Conservation (phyloP, 2,113 vertebrate genomes). For the Pungitius pungitius region DNA sequence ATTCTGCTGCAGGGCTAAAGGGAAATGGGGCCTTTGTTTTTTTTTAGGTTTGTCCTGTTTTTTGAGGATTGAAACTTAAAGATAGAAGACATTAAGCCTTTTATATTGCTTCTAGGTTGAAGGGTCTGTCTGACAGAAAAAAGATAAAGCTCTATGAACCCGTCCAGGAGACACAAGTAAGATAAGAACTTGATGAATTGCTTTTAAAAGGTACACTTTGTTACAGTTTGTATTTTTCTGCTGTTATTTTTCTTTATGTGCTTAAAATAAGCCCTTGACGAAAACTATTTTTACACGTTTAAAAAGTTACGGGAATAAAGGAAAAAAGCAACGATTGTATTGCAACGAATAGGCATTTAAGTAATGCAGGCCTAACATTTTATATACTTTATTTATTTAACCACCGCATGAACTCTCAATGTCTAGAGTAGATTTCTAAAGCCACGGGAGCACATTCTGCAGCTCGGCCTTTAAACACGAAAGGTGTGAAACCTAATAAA, state of each 20-base stretch:
- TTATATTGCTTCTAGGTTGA: neutral
- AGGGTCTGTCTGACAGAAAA: neutral
- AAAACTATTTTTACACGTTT: neutral
- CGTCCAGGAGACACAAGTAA: neutral
- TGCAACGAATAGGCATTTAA: neutral
- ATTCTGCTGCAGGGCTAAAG: neutral
- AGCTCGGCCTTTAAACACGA: neutral
- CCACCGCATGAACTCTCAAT: neutral
- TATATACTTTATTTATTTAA: neutral
- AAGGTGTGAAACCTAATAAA: neutral
- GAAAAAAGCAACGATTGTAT: neutral
- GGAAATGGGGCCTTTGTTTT: neutral
- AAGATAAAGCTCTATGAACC: constrained; percentile 1
- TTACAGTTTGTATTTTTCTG: neutral
- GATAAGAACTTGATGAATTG: constrained; percentile 2
- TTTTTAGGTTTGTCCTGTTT: neutral
- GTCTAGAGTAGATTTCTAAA: neutral
- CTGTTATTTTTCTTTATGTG: neutral
- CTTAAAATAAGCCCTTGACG: neutral
- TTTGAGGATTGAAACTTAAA: constrained; percentile 13
- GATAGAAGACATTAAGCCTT: constrained; percentile 8
- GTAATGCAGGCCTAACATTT: neutral
- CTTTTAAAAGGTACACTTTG: neutral
- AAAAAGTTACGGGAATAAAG: neutral
- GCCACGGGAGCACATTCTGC: neutral